These are phyloP conservation scores for Silurus asotus DNA, from an alignment of 2,113 vertebrate species.

Conservation along the genomic window DNA sequence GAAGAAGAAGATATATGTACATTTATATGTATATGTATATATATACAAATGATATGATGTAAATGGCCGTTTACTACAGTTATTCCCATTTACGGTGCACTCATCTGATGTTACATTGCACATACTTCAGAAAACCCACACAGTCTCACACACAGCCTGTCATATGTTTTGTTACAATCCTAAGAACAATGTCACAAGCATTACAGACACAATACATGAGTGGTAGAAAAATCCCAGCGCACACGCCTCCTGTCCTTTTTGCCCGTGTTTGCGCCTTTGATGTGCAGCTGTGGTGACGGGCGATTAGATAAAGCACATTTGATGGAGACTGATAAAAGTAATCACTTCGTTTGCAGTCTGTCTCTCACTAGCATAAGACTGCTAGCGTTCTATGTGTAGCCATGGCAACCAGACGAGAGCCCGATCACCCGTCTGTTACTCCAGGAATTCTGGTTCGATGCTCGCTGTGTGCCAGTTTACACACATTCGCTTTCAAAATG, in stretches of 20 bases:
- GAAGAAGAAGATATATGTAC: too few relatives aligned
- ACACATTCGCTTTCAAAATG: conserved; percentile 17
- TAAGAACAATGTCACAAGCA: neutral
- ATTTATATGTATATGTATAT: too few relatives aligned
- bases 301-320: conserved; percentile 58
- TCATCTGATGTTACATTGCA: neutral
- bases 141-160: neutral
- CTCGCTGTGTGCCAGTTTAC: conserved; percentile 39
- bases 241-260: conserved; percentile 22
- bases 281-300: conserved; percentile 42
- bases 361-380: conserved; percentile 45
- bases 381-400: conserved; percentile 43
- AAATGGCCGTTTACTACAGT: neutral
- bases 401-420: conserved; percentile 55
- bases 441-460: conserved; percentile 45
- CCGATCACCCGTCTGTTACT: conserved; percentile 25
- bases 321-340: conserved; percentile 58
- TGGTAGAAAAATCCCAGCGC: conserved; percentile 19
- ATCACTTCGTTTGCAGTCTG: conserved; percentile 54
- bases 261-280: conserved; percentile 45
- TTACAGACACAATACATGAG: neutral
- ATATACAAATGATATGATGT: too few relatives aligned
- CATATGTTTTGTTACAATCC: neutral
- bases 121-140: neutral
- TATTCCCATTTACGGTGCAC: neutral